Evolutionary conservation across 2,113 vertebrate genomes (phyloP).

Genomic region (Procapra przewalskii): DNA sequence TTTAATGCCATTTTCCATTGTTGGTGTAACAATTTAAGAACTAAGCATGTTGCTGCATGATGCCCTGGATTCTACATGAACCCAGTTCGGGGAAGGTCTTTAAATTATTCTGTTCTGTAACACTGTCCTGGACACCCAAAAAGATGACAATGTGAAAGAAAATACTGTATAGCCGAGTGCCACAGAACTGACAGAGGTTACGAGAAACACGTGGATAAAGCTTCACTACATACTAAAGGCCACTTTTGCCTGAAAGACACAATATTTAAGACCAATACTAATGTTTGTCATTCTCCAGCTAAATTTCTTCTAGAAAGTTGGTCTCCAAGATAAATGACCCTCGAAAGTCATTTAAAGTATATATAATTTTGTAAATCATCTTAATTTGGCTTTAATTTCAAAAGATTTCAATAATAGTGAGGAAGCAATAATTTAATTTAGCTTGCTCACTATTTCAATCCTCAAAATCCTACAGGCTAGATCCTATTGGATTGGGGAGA

Average conservation of each 20-base stretch:
- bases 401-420: background rate
- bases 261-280: background rate
- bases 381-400: background rate
- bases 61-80: background rate
- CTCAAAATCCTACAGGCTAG: background rate
- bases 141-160: background rate
- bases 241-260: background rate
- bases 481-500: background rate
- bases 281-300: background rate
- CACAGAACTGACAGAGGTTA: background rate
- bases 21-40: background rate
- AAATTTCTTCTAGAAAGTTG: background rate
- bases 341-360: background rate
- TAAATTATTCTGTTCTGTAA: background rate
- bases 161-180: background rate
- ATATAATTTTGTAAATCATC: background rate
- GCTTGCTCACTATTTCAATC: background rate
- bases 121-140: too few species aligned
- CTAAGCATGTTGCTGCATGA: background rate
- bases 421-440: background rate
- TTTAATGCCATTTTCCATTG: background rate
- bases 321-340: background rate
- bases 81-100: background rate
- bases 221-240: background rate
- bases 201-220: background rate